Percentiles rank a stretch among this genome's conserved stretches.
These are phyloP conservation scores for Pangasianodon gigas DNA, from an alignment of 2,113 vertebrate genomes.

Conservation along the genomic window DNA sequence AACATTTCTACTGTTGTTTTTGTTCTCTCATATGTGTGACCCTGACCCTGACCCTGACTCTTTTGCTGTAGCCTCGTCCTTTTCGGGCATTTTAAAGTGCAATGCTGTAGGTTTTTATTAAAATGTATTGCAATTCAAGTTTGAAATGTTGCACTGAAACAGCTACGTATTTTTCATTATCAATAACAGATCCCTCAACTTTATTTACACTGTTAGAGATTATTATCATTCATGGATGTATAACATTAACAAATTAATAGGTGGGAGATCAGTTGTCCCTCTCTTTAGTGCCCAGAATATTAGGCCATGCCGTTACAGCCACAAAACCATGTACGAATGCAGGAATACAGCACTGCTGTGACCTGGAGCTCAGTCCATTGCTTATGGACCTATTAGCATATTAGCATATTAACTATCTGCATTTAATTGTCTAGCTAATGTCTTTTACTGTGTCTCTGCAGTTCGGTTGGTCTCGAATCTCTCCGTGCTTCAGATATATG, in stretches of 20 bases:
- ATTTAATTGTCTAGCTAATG: not conserved
- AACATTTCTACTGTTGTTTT: too few relatives aligned
- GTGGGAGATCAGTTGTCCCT: not conserved
- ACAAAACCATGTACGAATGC: not conserved
- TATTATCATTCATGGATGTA: not conserved
- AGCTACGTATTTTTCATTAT: not conserved
- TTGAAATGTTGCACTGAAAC: too few relatives aligned
- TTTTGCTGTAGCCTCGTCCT: too few relatives aligned
- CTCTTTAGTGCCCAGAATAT: not conserved
- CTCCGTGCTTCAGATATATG: conserved; percentile 81
- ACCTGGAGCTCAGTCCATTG: not conserved
- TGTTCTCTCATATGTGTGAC: too few relatives aligned
- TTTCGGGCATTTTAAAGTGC: too few relatives aligned
- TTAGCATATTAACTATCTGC: too few relatives aligned
- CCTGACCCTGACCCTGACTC: too few relatives aligned
- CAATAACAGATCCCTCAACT: not conserved
- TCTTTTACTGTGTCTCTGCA: conserved; percentile 45
- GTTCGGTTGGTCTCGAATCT: conserved; percentile 68
- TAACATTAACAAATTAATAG: not conserved
- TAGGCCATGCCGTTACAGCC: not conserved
- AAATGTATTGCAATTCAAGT: too few relatives aligned
- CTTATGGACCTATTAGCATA: not conserved
- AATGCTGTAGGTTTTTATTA: too few relatives aligned
- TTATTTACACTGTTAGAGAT: not conserved
- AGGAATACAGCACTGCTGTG: not conserved